A percentile compares a stretch with the other conserved stretches of the same genome.
These are phyloP conservation scores for Nyctibius bracteatus DNA, from an alignment of 2,113 vertebrate genomes.

Conservation along the genomic window DNA sequence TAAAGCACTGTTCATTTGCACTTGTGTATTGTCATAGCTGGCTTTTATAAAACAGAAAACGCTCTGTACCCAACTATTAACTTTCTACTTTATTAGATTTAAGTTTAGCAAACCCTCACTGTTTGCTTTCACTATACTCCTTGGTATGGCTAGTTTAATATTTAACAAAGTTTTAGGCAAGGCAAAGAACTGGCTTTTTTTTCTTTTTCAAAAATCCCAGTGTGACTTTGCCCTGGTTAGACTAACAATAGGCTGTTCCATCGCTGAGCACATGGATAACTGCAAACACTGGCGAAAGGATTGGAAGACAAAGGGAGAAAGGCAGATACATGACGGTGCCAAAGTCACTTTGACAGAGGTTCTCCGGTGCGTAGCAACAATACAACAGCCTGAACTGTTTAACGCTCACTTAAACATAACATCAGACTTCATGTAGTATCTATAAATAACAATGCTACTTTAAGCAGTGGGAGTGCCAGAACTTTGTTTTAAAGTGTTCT, in stretches of 20 bases:
- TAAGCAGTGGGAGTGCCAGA: conserved; percentile 34
- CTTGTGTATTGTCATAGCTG: not conserved
- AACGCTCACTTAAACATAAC: conserved; percentile 67
- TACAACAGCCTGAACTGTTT: conserved; percentile 60
- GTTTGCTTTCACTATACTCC: conserved; percentile 51
- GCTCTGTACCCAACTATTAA: conserved; percentile 6
- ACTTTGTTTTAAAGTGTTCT: conserved; percentile 37
- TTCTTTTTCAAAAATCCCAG: not conserved
- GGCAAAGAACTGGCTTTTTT: conserved; percentile 4
- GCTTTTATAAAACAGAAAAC: not conserved
- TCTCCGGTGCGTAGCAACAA: conserved; percentile 55
- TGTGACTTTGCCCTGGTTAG: conserved; percentile 49
- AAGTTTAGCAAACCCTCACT: conserved; percentile 19
- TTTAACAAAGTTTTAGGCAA: conserved; percentile 53
- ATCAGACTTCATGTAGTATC: conserved; percentile 60
- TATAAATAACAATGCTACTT: conserved; percentile 70
- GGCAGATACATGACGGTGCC: not conserved
- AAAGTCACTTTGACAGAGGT: conserved; percentile 58
- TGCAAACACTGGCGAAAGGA: conserved; percentile 29
- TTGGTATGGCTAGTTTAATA: conserved; percentile 40
- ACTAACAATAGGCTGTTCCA: conserved; percentile 55
- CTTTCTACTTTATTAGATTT: conserved; percentile 25
- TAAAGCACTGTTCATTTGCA: not conserved
- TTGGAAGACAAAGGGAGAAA: conserved; percentile 44
- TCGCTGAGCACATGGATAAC: conserved; percentile 55